Base-by-base conservation (phyloP, 2,113 vertebrate genomes). In the Zapus hudsonius region DNA sequence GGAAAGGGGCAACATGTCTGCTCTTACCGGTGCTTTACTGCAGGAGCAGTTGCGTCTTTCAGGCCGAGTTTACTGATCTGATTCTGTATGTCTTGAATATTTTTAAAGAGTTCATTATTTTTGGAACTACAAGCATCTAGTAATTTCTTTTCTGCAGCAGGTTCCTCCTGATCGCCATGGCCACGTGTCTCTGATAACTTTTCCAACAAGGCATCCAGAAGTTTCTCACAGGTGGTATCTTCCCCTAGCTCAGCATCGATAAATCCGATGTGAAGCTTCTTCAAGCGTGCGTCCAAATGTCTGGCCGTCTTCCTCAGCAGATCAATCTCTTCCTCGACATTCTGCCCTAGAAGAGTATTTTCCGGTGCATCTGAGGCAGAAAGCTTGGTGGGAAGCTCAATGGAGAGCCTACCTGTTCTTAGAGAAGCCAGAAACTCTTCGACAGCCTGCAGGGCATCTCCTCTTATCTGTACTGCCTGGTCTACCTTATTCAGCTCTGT, bases 1-100 rank as follows among this genome's bases (percentile, higher is more conserved):
- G 7, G 72, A 33, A 75, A 93, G 2, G 7, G 13, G 42, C 0
- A 72, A 90, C 36, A 81, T 52, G 57, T n/a, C 86, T 2, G 1
- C 27, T 5, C 92, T 90, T 80, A 99, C 99, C 99, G 99, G 92
- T 99, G 98, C 38, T 99, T 99, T 42, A 99, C 96, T 23, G 99
- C 99, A 22, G 99, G 99, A 84, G 98, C 97, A 27, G 99, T 99
- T 55, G 99, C 98, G 95, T 99, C 99, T 92, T 98, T 99, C 63
- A 99, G 97, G 19, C 98, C 98, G 94, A 98, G 97, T 44, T 95
- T 97, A 92, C 98, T 97, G 16, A 99, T 97, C 1, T 95, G 95
- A 8, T 97, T 97, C 76, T 97, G 97, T 11, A 99, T 84, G 85
- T 98, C 99, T 88, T 98, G 98, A 94, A 99, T 97, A 95, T 97